A percentile compares a stretch with the other conserved stretches of the same genome.
Evolutionary conservation across 2,797 vertebrate genomes (phyloP).

Genomic region (Taenioides sp.): DNA sequence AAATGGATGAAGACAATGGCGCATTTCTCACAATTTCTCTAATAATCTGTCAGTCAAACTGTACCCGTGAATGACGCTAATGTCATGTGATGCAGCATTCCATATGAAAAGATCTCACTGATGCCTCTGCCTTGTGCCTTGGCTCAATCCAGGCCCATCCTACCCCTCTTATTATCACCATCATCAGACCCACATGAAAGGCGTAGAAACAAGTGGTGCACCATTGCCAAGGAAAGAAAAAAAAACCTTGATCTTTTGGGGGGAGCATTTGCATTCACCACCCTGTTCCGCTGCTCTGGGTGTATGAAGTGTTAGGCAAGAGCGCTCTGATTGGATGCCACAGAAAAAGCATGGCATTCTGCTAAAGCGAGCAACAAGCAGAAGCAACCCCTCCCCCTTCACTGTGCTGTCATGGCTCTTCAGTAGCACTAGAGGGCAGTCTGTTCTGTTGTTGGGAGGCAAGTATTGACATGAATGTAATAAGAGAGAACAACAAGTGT

Average conservation of each 20-base stretch:
- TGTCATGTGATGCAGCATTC: slow-evolving; percentile 65
- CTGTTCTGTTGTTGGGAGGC: slow-evolving; percentile 66
- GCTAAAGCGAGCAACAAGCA: slow-evolving; percentile 60
- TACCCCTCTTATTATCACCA: slow-evolving; percentile 63
- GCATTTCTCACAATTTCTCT: slow-evolving; percentile 55
- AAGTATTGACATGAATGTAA: slow-evolving; percentile 37
- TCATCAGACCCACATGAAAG: slow-evolving; percentile 71
- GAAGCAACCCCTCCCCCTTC: background rate
- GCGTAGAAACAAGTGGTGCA: slow-evolving; percentile 61
- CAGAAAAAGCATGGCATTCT: slow-evolving; percentile 53
- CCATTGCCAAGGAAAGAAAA: slow-evolving; percentile 60
- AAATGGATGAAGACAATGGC: slow-evolving; percentile 57
- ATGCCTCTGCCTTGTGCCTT: slow-evolving; percentile 41
- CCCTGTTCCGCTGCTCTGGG: slow-evolving; percentile 50
- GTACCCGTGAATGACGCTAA: slow-evolving; percentile 57
- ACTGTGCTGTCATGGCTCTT: slow-evolving; percentile 40
- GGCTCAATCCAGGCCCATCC: slow-evolving; percentile 60
- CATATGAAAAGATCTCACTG: slow-evolving; percentile 63
- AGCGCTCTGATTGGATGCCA: slow-evolving; percentile 65
- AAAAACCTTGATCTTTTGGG: slow-evolving; percentile 64
- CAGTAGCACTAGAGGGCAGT: slow-evolving; percentile 80
- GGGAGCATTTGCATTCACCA: slow-evolving; percentile 68
- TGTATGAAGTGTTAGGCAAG: slow-evolving; percentile 55
- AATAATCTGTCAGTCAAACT: slow-evolving; percentile 67
- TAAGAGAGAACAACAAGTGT: slow-evolving; percentile 20